These are phyloP conservation scores for Tachysurus fulvidraco DNA, from an alignment of 2,113 vertebrate genomes.

Conservation along the genomic window DNA sequence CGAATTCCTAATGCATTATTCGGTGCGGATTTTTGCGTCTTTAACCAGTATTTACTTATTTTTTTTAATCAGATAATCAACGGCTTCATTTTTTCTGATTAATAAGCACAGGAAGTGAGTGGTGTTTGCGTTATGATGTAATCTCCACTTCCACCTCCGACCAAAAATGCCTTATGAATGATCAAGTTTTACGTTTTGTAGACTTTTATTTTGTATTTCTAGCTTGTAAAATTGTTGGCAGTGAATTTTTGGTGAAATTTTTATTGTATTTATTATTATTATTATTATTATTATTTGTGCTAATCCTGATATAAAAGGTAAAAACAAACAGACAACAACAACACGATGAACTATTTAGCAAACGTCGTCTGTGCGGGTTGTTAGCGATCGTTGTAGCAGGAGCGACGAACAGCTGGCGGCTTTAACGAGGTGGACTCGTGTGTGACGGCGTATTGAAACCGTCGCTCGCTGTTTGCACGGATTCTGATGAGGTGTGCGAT, in stretches of 20 bases:
- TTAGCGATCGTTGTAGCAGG: not conserved
- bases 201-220: not conserved
- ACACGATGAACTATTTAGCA: too few relatives aligned
- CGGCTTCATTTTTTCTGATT: not conserved
- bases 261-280: too few relatives aligned
- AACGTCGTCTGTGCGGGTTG: not conserved
- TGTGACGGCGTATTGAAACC: constrained; percentile 28
- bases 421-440: not conserved
- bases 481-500: constrained; percentile 38
- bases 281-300: too few relatives aligned
- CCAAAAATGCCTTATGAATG: not conserved
- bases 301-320: not conserved
- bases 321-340: not conserved
- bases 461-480: constrained; percentile 19
- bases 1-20: not conserved
- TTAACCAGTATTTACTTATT: not conserved
- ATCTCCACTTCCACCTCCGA: not conserved
- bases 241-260: not conserved
- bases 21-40: not conserved
- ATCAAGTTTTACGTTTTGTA: not conserved
- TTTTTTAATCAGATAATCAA: not conserved
- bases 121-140: not conserved
- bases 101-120: not conserved
- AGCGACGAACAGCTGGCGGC: constrained; percentile 1
- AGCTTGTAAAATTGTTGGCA: not conserved